Evolutionary conservation across 1,140 invertebrate species (phyloP), one percentile per base, ranked within the genome.

Genomic region (Ceratosolen solmsi): DNA sequence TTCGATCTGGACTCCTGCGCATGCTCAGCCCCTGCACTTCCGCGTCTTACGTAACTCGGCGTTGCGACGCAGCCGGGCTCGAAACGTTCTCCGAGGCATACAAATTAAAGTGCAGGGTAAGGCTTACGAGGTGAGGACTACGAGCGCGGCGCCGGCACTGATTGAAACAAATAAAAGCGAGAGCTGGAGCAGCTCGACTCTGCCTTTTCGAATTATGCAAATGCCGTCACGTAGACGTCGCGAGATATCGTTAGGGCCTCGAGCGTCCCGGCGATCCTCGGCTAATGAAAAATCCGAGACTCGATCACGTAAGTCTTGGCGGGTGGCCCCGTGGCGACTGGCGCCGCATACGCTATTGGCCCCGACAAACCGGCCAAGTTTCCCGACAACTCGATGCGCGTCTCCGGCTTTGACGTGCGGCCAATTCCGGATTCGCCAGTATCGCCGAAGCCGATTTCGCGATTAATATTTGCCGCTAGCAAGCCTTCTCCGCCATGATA

Each of bases 131-230:
- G n/a, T 3, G 38, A 49, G 41, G 20, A 49, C n/a, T n/a, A n/a
- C n/a, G n/a, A n/a, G n/a, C n/a, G n/a, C n/a, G n/a, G n/a, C n/a
- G n/a, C 33, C 22, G 15, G n/a, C 58, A 68, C 73, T 71, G 80
- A 82, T 82, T 76, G 73, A 82, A 82, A 82, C 80, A 82, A 82
- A 82, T 76, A 76, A 82, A 76, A 76, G 63, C 46, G 11, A 30
- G 5, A 54, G 20, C 1, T 13, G 56, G 3, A 22, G 46, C 33
- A 54, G 13, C 9, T 0, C 38, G 51, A 22, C 41, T 33, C 49
- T 76, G 73, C 63, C 65, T 76, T 70, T 76, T 60, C 73, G 38
- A 82, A 82, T 82, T 82, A 82, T 82, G 73, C 63, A 76, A 82
- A 82, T 71, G 8, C 13, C 25, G 58, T 77, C 73, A 82, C 73